Percentiles rank a stretch among this genome's conserved stretches.
Evolutionary conservation across 1,140 invertebrate species (phyloP).

Genomic region (Tachypleus tridentatus): DNA sequence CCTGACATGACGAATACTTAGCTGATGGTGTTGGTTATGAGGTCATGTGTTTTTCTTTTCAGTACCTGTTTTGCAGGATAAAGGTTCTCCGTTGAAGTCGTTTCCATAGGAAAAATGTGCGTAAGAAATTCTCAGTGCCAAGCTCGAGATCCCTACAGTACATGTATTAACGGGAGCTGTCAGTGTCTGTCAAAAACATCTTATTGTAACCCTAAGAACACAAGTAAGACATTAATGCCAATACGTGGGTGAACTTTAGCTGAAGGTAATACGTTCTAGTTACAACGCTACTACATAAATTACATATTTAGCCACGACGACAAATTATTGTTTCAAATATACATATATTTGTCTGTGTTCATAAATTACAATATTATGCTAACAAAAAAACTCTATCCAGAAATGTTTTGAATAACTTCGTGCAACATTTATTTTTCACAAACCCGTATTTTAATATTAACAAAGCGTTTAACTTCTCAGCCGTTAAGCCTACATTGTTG

Average conservation of each 20-base stretch:
- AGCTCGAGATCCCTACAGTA: conserved; percentile 57
- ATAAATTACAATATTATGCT: neutral
- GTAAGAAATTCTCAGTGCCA: conserved; percentile 61
- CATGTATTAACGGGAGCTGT: conserved; percentile 61
- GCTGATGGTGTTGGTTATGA: too few relatives aligned
- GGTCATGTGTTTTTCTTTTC: too few relatives aligned
- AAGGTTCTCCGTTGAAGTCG: conserved; percentile 14
- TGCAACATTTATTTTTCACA: too few relatives aligned
- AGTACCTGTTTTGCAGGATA: too few relatives aligned
- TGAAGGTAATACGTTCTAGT: neutral
- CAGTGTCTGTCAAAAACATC: conserved; percentile 51
- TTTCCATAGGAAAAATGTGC: conserved; percentile 62
- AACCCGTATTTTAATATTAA: too few relatives aligned
- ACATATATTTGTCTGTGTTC: neutral
- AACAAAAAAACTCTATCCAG: too few relatives aligned
- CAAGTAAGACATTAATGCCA: conserved; percentile 24
- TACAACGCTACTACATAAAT: neutral
- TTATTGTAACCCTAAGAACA: conserved; percentile 52
- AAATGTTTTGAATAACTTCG: too few relatives aligned
- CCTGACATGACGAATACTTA: too few relatives aligned
- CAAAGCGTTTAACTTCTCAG: too few relatives aligned
- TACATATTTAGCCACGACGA: neutral
- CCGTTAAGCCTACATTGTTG: too few relatives aligned
- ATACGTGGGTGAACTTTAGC: neutral
- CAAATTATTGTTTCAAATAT: neutral